These are phyloP conservation scores for Scaptomyza montana DNA, from an alignment of 1,140 invertebrate genomes.

Conservation along the genomic window DNA sequence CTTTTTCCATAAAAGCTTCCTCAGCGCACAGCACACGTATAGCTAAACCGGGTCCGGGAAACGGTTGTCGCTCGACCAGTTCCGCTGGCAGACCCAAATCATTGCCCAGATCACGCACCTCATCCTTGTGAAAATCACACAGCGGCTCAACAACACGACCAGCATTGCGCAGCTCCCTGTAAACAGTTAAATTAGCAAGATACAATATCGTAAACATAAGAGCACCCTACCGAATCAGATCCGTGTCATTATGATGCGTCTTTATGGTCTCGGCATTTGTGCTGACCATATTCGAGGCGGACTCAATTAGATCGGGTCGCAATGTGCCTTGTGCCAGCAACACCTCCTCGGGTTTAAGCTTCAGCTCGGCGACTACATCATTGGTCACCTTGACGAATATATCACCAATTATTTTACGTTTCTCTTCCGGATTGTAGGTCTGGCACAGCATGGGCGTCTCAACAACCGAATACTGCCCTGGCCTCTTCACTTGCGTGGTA, in stretches of 20 bases:
- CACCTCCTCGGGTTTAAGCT: slow-evolving; percentile 93
- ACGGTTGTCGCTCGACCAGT: slow-evolving; percentile 97
- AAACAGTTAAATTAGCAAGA: not conserved
- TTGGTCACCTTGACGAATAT: slow-evolving; percentile 97
- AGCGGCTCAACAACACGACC: slow-evolving; percentile 98
- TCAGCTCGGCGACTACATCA: slow-evolving; percentile 91
- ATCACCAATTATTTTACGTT: slow-evolving; percentile 99
- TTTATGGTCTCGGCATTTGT: slow-evolving; percentile 97
- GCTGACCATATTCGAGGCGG: slow-evolving; percentile 94
- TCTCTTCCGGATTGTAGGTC: slow-evolving; percentile 96
- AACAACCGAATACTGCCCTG: slow-evolving; percentile 84
- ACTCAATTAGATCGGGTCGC: slow-evolving; percentile 98
- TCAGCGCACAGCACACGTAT: slow-evolving; percentile 98
- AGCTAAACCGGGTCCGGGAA: slow-evolving; percentile 97
- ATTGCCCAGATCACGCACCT: slow-evolving; percentile 93
- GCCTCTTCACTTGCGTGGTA: slow-evolving; percentile 88
- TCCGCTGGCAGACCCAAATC: slow-evolving; percentile 94
- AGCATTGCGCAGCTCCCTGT: slow-evolving; percentile 89
- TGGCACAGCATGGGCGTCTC: slow-evolving; percentile 95
- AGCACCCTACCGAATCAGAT: slow-evolving; percentile 89
- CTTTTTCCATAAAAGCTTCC: slow-evolving; percentile 97
- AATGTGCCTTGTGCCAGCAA: slow-evolving; percentile 95
- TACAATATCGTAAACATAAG: too few relatives aligned
- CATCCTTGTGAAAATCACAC: slow-evolving; percentile 99
- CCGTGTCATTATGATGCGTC: slow-evolving; percentile 99